A percentile compares a stretch with the other conserved stretches of the same genome.
These are phyloP conservation scores for Myiozetetes cayanensis DNA, from an alignment of 2,113 vertebrate genomes.

Conservation along the genomic window DNA sequence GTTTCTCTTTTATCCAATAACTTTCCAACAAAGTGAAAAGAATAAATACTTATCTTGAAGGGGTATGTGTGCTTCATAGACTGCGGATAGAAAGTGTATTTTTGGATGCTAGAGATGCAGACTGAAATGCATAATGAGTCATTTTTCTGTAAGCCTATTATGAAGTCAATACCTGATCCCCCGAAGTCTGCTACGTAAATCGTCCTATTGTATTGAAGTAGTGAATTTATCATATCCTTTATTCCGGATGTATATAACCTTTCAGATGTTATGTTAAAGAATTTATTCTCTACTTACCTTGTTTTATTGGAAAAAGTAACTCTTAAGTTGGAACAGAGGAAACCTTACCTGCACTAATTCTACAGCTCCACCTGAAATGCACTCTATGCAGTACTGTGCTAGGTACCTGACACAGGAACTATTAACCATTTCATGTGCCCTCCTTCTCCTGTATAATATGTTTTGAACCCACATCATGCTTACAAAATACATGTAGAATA, in stretches of 20 bases:
- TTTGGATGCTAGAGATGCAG: accelerated
- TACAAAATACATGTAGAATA: not conserved
- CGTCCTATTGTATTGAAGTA: accelerated
- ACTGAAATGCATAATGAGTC: not conserved
- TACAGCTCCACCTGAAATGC: not conserved
- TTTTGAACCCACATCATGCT: not conserved
- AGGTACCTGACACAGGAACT: not conserved
- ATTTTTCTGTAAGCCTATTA: not conserved
- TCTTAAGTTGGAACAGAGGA: not conserved
- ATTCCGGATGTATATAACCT: not conserved
- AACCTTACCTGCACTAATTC: not conserved
- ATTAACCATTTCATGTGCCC: not conserved
- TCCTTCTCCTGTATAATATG: not conserved
- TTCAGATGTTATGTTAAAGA: not conserved
- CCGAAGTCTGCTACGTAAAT: not conserved
- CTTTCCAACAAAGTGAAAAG: not conserved
- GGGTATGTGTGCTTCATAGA: not conserved
- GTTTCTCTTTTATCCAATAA: not conserved
- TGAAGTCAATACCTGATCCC: not conserved
- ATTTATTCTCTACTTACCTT: not conserved
- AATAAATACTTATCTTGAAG: not conserved
- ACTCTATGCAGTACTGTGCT: not conserved
- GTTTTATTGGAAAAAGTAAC: not conserved
- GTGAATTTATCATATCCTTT: not conserved
- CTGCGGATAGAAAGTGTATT: not conserved